Conservation (phyloP, 2,797 vertebrate species). For the Chloroceryle amazona region DNA sequence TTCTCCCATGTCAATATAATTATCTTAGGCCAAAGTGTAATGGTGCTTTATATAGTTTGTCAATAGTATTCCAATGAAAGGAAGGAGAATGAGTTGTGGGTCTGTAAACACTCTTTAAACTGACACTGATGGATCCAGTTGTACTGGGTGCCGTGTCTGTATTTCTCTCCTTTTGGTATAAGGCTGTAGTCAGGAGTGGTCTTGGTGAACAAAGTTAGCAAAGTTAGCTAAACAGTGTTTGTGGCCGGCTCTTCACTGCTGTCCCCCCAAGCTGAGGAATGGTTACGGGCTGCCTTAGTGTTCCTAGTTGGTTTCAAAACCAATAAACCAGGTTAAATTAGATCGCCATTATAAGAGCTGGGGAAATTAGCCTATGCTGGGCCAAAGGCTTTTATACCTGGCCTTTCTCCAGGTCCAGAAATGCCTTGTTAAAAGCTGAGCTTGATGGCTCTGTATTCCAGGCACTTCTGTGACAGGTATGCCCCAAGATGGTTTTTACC, state of each 20-base stretch:
- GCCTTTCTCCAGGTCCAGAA: conserved; percentile 40
- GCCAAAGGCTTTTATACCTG: conserved; percentile 1
- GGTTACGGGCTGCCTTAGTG: neutral
- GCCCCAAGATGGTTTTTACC: neutral
- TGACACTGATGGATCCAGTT: neutral
- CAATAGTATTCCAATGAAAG: neutral
- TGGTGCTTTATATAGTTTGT: neutral
- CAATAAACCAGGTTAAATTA: conserved; percentile 20
- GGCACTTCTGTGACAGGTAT: neutral
- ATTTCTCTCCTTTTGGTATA: neutral
- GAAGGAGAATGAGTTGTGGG: neutral
- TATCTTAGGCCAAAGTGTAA: neutral
- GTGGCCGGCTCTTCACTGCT: neutral
- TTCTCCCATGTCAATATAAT: neutral
- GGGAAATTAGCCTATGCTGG: conserved; percentile 41
- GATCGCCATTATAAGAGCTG: neutral
- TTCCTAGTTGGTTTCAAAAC: conserved; percentile 2
- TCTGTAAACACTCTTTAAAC: neutral
- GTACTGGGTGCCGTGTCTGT: neutral
- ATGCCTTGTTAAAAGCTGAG: conserved; percentile 45
- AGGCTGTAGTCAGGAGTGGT: neutral
- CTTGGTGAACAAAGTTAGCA: neutral
- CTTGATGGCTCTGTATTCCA: conserved; percentile 28
- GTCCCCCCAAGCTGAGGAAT: neutral
- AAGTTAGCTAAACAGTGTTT: neutral